These are phyloP conservation scores for Metacarcinus magister DNA, from an alignment of 2,888 invertebrate genomes.

Conservation along the genomic window DNA sequence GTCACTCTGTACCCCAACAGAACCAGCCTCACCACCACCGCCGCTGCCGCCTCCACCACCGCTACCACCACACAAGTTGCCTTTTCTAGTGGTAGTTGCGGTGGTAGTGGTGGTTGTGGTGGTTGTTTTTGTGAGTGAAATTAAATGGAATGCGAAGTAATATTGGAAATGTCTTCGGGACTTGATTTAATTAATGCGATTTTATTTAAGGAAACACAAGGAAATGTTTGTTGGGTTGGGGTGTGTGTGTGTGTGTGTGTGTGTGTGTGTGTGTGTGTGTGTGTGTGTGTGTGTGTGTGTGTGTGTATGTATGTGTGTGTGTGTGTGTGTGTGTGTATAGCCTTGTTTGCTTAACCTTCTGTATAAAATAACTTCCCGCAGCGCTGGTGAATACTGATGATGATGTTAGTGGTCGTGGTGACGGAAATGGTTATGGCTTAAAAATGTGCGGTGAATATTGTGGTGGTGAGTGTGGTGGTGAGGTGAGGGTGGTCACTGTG, in stretches of 20 bases:
- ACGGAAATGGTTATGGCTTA: not conserved
- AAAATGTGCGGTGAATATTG: not conserved
- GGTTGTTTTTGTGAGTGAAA: not conserved
- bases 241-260: too few relatives aligned
- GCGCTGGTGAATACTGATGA: not conserved
- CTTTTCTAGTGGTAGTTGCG: not conserved
- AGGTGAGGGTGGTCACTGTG: not conserved
- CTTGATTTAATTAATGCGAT: not conserved
- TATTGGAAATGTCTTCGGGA: not conserved
- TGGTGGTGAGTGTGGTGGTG: not conserved
- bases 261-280: too few relatives aligned
- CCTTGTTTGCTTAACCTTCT: not conserved
- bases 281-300: too few relatives aligned
- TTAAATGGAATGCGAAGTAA: not conserved
- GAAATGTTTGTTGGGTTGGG: not conserved
- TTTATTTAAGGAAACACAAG: not conserved
- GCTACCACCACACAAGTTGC: not conserved
- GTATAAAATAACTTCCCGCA: not conserved
- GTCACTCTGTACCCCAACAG: constrained; percentile 66
- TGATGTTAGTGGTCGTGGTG: not conserved
- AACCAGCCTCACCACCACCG: not conserved
- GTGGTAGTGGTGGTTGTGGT: not conserved
- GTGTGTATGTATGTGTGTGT: not conserved
- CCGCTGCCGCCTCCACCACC: not conserved
- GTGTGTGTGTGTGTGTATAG: not conserved